Evolutionary conservation across 2,797 vertebrate species (phyloP).

Genomic region (Sebastes minor): DNA sequence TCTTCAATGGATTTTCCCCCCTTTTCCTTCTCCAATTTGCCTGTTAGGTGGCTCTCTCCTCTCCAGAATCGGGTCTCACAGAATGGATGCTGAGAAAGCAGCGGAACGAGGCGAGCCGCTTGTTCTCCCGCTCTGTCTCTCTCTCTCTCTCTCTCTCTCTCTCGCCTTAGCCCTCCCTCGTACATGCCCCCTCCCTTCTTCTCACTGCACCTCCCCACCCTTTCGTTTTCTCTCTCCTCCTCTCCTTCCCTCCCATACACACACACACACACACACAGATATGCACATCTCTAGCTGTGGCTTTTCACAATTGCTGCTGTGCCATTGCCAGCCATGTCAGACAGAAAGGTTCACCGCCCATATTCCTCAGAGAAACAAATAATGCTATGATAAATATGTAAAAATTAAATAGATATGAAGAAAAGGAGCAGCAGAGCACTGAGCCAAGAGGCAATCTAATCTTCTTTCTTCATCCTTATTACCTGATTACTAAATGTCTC

Average conservation of each 20-base stretch:
- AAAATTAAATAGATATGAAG: constrained; percentile 64
- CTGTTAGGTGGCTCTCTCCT: constrained; percentile 54
- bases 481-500: constrained; percentile 49
- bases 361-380: constrained; percentile 68
- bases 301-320: constrained; percentile 79
- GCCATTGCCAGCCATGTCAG: constrained; percentile 74
- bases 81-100: constrained; percentile 78
- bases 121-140: constrained; percentile 43
- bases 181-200: constrained; percentile 57
- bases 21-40: constrained; percentile 54
- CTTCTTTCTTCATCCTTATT: constrained; percentile 34
- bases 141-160: constrained; percentile 49
- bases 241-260: constrained; percentile 43
- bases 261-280: constrained; percentile 16
- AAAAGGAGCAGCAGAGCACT: constrained; percentile 47
- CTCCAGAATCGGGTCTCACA: constrained; percentile 58
- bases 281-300: constrained; percentile 54
- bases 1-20: constrained; percentile 45
- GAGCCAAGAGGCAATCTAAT: constrained; percentile 52
- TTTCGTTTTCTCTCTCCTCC: constrained; percentile 64
- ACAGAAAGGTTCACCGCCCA: constrained; percentile 71
- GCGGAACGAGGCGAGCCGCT: constrained; percentile 70
- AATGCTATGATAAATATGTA: constrained; percentile 71
- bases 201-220: constrained; percentile 68
- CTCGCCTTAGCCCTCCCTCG: constrained; percentile 48